phyloP scores from a whole-genome alignment of 2,113 vertebrate genomes.

The Antechinus stuartii region DNA sequence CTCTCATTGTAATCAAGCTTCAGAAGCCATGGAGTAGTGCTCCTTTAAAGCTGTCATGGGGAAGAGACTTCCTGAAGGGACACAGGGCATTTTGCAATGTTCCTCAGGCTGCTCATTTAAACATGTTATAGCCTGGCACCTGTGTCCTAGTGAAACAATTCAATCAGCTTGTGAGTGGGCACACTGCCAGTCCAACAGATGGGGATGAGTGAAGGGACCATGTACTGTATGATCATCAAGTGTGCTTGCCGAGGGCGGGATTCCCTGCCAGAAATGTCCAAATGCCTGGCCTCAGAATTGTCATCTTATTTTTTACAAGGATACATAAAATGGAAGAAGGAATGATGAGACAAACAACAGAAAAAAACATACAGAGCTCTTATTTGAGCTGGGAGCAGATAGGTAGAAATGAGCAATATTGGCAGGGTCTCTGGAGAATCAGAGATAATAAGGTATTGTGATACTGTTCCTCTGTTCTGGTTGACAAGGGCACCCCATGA shows the following conservation, averaged over 20 bases:
- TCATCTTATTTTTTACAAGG: slow-evolving; percentile 50
- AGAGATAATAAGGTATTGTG: background rate
- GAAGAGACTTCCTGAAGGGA: slow-evolving; percentile 22
- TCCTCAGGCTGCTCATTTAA: slow-evolving; percentile 57
- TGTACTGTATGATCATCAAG: slow-evolving; percentile 65
- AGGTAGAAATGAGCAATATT: slow-evolving; percentile 15
- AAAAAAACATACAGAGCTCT: slow-evolving; percentile 1
- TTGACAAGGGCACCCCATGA: slow-evolving; percentile 40
- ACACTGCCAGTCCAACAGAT: slow-evolving; percentile 80
- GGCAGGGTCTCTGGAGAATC: slow-evolving; percentile 19
- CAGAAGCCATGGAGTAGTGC: slow-evolving; percentile 36
- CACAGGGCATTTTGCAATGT: slow-evolving; percentile 33
- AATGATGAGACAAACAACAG: slow-evolving; percentile 4
- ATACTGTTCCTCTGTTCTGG: background rate
- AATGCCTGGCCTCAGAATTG: slow-evolving; percentile 67
- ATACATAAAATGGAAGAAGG: slow-evolving; percentile 54
- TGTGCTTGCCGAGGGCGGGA: slow-evolving; percentile 75
- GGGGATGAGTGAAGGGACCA: slow-evolving; percentile 77
- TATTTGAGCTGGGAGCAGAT: slow-evolving; percentile 45
- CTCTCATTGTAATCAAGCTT: slow-evolving; percentile 61
- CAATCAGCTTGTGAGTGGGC: slow-evolving; percentile 78
- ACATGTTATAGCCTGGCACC: slow-evolving; percentile 75
- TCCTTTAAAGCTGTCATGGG: slow-evolving; percentile 9
- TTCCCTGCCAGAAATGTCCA: slow-evolving; percentile 76
- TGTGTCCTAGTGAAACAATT: slow-evolving; percentile 75